Evolutionary conservation across 2,888 invertebrate genomes (phyloP).

Genomic region (Adelognathus sp.): DNA sequence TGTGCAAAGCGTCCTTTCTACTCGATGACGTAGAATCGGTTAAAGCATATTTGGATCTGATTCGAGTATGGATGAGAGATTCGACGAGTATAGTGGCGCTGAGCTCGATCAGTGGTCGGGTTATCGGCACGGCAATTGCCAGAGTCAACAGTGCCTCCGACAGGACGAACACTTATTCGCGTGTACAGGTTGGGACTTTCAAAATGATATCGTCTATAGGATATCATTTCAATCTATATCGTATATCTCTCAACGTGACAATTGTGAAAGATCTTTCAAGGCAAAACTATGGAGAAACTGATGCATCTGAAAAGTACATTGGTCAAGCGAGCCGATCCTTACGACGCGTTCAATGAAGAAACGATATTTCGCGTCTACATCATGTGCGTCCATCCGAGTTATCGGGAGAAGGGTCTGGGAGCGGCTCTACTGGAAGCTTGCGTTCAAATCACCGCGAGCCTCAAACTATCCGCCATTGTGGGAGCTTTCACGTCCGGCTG

Average conservation of each 20-base stretch:
- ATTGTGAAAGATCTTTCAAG: constrained; percentile 64
- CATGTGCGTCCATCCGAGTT: constrained; percentile 74
- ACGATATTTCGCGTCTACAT: constrained; percentile 69
- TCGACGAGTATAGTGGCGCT: constrained; percentile 72
- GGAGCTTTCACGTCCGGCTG: constrained; percentile 72
- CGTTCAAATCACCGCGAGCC: constrained; percentile 60
- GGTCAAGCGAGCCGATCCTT: constrained; percentile 64
- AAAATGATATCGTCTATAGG: not conserved
- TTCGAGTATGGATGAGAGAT: constrained; percentile 72
- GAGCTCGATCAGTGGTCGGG: constrained; percentile 69
- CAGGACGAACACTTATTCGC: constrained; percentile 69
- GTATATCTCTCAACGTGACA: not conserved
- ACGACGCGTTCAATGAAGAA: constrained; percentile 60
- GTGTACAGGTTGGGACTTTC: constrained; percentile 70
- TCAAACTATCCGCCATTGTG: constrained; percentile 64
- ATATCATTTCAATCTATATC: not conserved
- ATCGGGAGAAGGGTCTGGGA: constrained; percentile 66
- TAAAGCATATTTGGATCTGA: constrained; percentile 64
- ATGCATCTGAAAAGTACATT: constrained; percentile 67
- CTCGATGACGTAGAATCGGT: constrained; percentile 67
- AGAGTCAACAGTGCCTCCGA: constrained; percentile 66
- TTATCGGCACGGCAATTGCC: constrained; percentile 69
- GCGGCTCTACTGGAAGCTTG: constrained; percentile 66
- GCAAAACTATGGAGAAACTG: constrained; percentile 66
- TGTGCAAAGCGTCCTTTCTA: constrained; percentile 69